Evolutionary conservation across 2,888 invertebrate genomes (phyloP).

Genomic region (Apodemia hepburni): DNA sequence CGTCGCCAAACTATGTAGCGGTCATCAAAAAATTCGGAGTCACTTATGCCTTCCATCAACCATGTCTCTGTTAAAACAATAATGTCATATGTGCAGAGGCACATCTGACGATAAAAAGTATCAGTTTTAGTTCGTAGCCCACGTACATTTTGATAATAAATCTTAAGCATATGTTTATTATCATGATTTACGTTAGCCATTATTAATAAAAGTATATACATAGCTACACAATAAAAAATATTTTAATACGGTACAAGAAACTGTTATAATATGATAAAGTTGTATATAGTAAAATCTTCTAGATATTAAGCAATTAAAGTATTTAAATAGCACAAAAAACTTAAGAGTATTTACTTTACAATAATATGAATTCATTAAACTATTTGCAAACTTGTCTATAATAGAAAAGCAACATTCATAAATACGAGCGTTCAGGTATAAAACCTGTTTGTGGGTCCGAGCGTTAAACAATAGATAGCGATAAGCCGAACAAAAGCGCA

Average conservation of each 20-base stretch:
- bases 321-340: no score
- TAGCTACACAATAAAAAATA: neutral
- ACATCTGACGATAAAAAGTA: neutral
- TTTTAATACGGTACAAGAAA: neutral
- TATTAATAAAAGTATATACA: neutral
- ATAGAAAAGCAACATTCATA: no score
- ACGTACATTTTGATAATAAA: conserved; percentile 11
- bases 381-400: no score
- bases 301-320: no score
- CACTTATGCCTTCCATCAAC: conserved; percentile 1
- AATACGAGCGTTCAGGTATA: no score
- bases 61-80: conserved; percentile 6
- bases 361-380: no score
- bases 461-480: no score
- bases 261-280: no score
- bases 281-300: no score
- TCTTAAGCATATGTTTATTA: neutral
- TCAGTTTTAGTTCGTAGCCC: conserved; percentile 10
- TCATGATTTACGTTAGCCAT: neutral
- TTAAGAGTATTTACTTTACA: no score
- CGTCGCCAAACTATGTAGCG: conserved; percentile 7
- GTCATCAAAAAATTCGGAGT: neutral
- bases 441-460: no score
- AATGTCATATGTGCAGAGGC: neutral
- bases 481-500: neutral